These are phyloP conservation scores for Planococcus citri DNA, from an alignment of 1,140 invertebrate species.

Conservation along the genomic window DNA sequence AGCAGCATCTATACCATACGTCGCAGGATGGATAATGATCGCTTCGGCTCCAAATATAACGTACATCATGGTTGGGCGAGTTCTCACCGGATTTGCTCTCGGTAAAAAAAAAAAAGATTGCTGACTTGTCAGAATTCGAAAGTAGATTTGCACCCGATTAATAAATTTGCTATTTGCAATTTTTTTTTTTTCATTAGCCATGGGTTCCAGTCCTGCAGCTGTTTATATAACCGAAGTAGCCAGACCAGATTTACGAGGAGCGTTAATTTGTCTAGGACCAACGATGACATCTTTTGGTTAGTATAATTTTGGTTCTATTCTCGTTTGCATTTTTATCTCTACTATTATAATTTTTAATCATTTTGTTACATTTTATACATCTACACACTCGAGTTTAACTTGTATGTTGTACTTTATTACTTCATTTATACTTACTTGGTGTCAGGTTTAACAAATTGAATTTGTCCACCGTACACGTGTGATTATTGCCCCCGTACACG, in stretches of 20 bases:
- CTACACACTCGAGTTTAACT: no score
- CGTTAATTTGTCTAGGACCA: conserved; percentile 41
- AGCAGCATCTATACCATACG: conserved; percentile 44
- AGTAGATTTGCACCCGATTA: no score
- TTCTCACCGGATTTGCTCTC: conserved; percentile 47
- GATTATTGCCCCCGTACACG: no score
- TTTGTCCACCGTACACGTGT: no score
- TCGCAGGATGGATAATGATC: conserved; percentile 48
- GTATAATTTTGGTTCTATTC: conserved; percentile 23
- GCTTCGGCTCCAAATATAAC: conserved; percentile 37
- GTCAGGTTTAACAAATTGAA: no score
- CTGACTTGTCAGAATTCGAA: no score
- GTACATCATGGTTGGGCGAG: conserved; percentile 44
- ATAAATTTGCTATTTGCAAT: no score
- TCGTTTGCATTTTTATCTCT: not conserved
- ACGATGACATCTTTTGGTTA: conserved; percentile 41
- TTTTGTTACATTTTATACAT: not conserved
- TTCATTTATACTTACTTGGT: no score
- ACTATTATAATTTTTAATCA: not conserved
- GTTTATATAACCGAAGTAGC: conserved; percentile 50
- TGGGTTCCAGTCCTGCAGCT: conserved; percentile 44
- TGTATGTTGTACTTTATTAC: no score
- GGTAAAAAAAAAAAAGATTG: conserved; percentile 30
- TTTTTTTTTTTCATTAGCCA: conserved; percentile 35
- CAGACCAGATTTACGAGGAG: conserved; percentile 42